Evolutionary conservation across 1,140 invertebrate species (phyloP), one percentile per base, ranked within the genome.

Genomic region (Sycophila sp.): DNA sequence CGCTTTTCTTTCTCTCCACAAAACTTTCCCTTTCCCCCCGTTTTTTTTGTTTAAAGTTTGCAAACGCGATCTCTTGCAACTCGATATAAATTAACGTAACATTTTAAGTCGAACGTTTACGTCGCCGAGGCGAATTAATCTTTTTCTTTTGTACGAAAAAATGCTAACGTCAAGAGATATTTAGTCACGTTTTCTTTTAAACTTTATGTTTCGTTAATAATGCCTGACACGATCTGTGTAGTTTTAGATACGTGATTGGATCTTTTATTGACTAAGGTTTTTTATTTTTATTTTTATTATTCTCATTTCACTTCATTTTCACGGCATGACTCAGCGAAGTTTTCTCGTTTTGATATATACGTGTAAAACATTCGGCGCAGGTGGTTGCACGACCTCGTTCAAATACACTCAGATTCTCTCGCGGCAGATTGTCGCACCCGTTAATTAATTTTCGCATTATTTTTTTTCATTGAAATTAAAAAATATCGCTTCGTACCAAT

Each of bases 1-100:
- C n/a, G n/a, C n/a, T n/a, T n/a, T n/a, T n/a, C n/a, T n/a, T n/a
- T n/a, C n/a, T n/a, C n/a, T n/a, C n/a, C n/a, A n/a, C n/a, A n/a
- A n/a, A n/a, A n/a, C n/a, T 67, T 67, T 58, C 45, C 58, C 53
- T 67, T 67, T 67, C 64, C 58, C 64, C 58, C 53, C 15, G 19
- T 17, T 7, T 13, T 10, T 60, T 26, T 45, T 30, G 15, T 34
- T 38, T 15, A n/a, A n/a, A n/a, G 42, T 22, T 45, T 30, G 22
- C 26, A 45, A 60, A 45, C 26, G 15, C 7, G 30, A 65, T 65
- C 30, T 19, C 34, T 65, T 4, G n/a, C n/a, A 49, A 51, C 40
- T 17, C 32, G 60, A 63, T 63, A 22, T n/a, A n/a, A n/a, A n/a
- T n/a, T n/a, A n/a, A n/a, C 15, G 28, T 34, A 55, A 55, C 51